These are phyloP conservation scores for Pempheris klunzingeri DNA, from an alignment of 2,797 vertebrate genomes.

Conservation along the genomic window DNA sequence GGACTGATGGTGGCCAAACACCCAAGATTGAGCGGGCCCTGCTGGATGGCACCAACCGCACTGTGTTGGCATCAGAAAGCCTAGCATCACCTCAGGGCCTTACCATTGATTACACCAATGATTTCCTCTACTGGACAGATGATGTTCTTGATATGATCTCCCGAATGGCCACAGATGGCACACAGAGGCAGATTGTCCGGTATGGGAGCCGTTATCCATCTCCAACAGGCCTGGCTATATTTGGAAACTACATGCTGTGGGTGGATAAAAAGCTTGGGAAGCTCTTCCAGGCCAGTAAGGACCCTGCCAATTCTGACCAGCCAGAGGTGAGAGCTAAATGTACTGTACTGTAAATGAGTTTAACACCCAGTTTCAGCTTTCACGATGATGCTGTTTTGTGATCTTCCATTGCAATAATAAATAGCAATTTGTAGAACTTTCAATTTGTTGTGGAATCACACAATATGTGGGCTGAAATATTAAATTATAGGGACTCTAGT, in stretches of 20 bases:
- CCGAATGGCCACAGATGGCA: conserved; percentile 87
- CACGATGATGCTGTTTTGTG: background rate
- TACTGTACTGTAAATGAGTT: too few species aligned
- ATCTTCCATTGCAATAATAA: background rate
- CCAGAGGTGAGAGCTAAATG: conserved; percentile 77
- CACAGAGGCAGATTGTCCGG: conserved; percentile 88
- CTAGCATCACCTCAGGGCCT: conserved; percentile 91
- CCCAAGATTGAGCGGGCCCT: conserved; percentile 94
- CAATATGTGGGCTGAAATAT: background rate
- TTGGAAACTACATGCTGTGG: conserved; percentile 93
- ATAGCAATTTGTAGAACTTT: too few species aligned
- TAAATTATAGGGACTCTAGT: background rate
- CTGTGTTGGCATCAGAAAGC: conserved; percentile 91
- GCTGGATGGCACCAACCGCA: conserved; percentile 93
- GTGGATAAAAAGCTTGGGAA: conserved; percentile 93
- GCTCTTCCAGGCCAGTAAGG: conserved; percentile 92
- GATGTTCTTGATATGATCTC: conserved; percentile 94
- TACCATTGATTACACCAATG: conserved; percentile 89
- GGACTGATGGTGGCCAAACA: conserved; percentile 92
- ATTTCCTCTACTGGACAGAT: conserved; percentile 94
- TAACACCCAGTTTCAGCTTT: conserved; percentile 20
- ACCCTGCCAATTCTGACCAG: conserved; percentile 85
- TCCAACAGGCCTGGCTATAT: conserved; percentile 90
- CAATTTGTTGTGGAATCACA: background rate
- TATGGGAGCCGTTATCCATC: conserved; percentile 93